Base-by-base conservation (phyloP, 2,113 vertebrate genomes). In the Capreolus pygargus region DNA sequence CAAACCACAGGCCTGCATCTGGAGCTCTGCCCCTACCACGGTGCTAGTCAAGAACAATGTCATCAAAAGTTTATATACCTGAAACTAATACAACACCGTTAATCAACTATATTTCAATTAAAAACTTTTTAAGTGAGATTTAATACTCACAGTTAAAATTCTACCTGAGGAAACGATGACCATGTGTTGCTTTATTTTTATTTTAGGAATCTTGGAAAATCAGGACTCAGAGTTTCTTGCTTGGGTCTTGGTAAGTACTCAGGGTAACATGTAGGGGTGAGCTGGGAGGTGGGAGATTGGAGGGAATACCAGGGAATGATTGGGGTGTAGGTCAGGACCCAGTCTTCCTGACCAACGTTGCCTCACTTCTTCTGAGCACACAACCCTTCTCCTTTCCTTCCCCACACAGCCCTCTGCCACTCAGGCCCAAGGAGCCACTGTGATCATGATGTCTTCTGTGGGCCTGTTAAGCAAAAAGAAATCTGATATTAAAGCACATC, bases 141-240 rank as follows among this genome's bases (percentile, higher is more conserved):
- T 3, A 25, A 27, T 58, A 27, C 19, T n/a, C 74, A 67, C 19
- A 55, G 54, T 43, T 85, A 70, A 21, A 36, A 67, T 88, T 57
- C 28, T 43, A n/a, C 3, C 25, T 11, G 14, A 43, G 6, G 28
- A 94, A 91, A 16, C 2, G 13, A 39, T 98, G 27, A 97, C 91
- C 52, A 39, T 61, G 30, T 98, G 23, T 98, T 95, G 11, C 0
- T 96, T 94, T 96, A 11, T 97, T 97, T 98, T 98, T 96, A 85
- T 99, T 98, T 67, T 98, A 99, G 99, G 96, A 99, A 99, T 98
- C 99, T 99, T n/a, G 99, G 99, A 4, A 99, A 99, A 98, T 99
- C 99, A 0, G 99, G 99, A 98, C 99, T 99, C 96, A 98, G 99
- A 98, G 99, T 99, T 91, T 99, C 99, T 1, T 99, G 99, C 98